Evolutionary conservation across 2,888 invertebrate genomes (phyloP), one percentile per base, ranked within the genome.

Genomic region (Idaea biselata): DNA sequence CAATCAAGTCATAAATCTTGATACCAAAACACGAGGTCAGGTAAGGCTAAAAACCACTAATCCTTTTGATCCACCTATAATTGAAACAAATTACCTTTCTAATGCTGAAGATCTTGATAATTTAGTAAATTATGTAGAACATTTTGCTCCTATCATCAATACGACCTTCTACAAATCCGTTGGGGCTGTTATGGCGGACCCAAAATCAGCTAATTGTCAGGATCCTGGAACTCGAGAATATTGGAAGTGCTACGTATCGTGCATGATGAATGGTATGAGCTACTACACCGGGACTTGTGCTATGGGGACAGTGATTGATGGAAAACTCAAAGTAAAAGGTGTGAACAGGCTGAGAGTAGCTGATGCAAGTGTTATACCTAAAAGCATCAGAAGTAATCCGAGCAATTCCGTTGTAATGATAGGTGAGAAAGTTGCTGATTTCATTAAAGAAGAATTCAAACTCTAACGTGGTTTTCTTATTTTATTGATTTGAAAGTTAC

Each of bases 291-390:
- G 95, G 0, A 95, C 96, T 0, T 94, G 94, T 63, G 95, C 95
- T 78, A 96, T 96, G 95, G 96, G 95, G 0, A 93, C 94, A 0
- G 96, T 96, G 0, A 95, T 96, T 0, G 94, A 95, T 82, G 89
- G 94, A 0, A 79, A 94, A 56, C 81, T 96, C 1, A 89, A 87
- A 58, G 94, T 96, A 0, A 90, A 94, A 58, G 96, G 95, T 0
- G 88, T 96, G 0, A 77, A 89, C 4, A 93, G 94, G 7, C 83
- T 96, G 0, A 87, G 96, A 32, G 95, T 96, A 0, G 94, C 93
- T 0, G 96, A 96, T 78, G 95, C 95, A 0, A 95, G 96, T 57
- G 94, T 96, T n/a, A 96, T 96, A 95, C 96, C 96, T 25, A 54
- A 31, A 11, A 31, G 58, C 16, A 56, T 55, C 14, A 59, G 63